Evolutionary conservation across 2,797 vertebrate species (phyloP), one percentile per base, ranked within the genome.

Genomic region (Eurystomus glaucurus): DNA sequence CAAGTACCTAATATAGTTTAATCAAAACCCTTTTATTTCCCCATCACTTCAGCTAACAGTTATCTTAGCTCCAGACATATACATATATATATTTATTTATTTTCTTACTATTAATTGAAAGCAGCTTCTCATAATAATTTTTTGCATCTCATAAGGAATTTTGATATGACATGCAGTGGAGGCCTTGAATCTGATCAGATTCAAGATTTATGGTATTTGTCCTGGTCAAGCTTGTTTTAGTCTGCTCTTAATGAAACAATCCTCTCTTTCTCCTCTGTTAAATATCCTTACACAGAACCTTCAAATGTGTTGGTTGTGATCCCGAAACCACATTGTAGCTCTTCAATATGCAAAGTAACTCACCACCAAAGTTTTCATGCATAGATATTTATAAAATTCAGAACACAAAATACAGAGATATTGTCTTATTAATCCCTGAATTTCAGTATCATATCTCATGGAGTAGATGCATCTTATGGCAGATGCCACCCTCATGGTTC

Each of bases 81-180:
- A 50, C 3, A 31, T 4, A 7, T 5, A 25, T 25, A 54, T 55
- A 41, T 70, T 48, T 39, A 5, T 55, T 70, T 39, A 8, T 72
- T 89, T 80, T 45, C 4, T 50, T 76, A 14, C 6, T 91, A 28
- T 69, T 62, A 39, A 65, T 54, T 46, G 39, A 85, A 83, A 11
- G 9, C 0, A 90, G 4, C 0, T 55, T 85, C 78, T 61, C 11
- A 37, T 29, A 39, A 25, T 17, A 29, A 31, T n/a, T 74, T 29
- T 29, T 78, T 10, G 14, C 7, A 55, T 43, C 6, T 90, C 19
- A 26, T 18, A 76, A 22, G 14, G 14, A 76, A 46, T 3, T 22
- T 7, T 39, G 14, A 2, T n/a, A 26, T 51, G 3, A 31, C 1
- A 0, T 57, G 5, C 28, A 50, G 5, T 14, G 5, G 26, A 68